These are phyloP conservation scores for Holacanthella duospinosa DNA, from an alignment of 2,888 invertebrate species.

Conservation along the genomic window DNA sequence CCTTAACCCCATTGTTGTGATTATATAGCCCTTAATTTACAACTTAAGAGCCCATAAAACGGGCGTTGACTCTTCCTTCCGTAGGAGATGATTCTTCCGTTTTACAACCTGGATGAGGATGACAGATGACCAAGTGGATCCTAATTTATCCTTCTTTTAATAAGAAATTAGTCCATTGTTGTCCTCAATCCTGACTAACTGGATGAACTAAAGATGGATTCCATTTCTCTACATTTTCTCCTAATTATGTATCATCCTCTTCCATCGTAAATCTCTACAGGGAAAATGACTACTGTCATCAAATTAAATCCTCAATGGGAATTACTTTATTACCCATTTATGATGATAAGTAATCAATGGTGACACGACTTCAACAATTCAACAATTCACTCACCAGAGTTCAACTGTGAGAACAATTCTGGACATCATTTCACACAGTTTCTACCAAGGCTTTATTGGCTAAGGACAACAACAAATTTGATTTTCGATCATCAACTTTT, in stretches of 20 bases:
- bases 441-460: neutral
- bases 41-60: neutral
- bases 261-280: neutral
- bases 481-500: too few species aligned
- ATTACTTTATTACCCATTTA: conserved; percentile 2
- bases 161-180: neutral
- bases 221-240: too few species aligned
- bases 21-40: neutral
- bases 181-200: neutral
- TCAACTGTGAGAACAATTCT: too few species aligned
- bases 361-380: too few species aligned
- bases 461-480: neutral
- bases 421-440: neutral
- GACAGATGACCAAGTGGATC: neutral
- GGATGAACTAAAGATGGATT: too few species aligned
- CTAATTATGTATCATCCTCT: neutral
- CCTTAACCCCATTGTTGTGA: neutral
- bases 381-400: too few species aligned
- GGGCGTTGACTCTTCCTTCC: neutral
- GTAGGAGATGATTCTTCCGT: neutral
- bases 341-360: neutral
- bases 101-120: neutral
- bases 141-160: neutral
- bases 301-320: neutral
- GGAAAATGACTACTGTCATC: neutral